Conservation (phyloP, 2,797 vertebrate species). For the Notamacropus eugenii region DNA sequence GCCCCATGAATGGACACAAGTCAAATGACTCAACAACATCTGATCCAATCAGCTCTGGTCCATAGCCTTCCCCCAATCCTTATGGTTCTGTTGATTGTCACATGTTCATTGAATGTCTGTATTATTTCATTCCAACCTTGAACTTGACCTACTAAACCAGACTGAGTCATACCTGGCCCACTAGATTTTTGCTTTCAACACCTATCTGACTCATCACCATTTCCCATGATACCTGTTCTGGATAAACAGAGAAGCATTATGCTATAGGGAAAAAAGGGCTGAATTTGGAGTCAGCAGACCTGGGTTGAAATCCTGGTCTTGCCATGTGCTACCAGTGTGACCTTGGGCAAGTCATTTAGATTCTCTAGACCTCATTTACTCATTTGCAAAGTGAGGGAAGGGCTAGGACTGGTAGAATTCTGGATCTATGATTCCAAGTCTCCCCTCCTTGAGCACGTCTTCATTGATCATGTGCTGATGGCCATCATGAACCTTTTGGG, state of each 20-base stretch:
- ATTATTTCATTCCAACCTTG: background rate
- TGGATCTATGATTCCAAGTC: background rate
- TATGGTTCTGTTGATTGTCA: background rate
- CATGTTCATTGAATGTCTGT: background rate
- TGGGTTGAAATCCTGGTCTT: background rate
- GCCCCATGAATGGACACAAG: background rate
- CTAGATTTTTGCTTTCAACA: background rate
- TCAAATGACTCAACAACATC: background rate
- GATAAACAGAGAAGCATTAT: background rate
- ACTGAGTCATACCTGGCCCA: background rate
- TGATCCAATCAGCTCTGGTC: background rate
- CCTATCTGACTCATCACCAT: background rate
- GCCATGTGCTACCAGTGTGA: background rate
- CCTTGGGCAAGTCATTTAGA: background rate
- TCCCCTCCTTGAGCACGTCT: background rate
- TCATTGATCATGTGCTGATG: background rate
- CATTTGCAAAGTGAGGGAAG: background rate
- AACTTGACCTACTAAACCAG: background rate
- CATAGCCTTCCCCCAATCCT: background rate
- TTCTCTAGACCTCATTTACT: background rate
- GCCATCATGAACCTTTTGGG: background rate
- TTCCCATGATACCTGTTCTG: background rate
- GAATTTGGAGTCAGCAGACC: background rate
- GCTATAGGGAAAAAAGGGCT: background rate
- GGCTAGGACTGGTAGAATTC: background rate